phyloP scores from a whole-genome alignment of 92 coral and sea anemone species.

The Scolanthus callimorphus region DNA sequence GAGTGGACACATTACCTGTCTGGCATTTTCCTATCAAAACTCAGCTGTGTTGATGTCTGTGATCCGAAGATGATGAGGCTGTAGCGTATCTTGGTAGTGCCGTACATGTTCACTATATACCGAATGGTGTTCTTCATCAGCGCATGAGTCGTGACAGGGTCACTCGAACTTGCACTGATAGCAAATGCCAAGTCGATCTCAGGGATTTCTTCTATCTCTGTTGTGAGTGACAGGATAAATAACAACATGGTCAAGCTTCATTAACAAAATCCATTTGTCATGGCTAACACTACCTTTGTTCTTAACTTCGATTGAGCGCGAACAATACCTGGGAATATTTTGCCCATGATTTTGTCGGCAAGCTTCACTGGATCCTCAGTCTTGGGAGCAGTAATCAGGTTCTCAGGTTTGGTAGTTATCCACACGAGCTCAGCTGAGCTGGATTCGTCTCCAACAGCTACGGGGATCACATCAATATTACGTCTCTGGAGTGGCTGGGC shows the following conservation, averaged over 20 bases:
- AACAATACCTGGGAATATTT: slow-evolving; percentile 41
- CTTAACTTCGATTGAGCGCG: no score
- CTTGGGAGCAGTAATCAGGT: slow-evolving; percentile 28
- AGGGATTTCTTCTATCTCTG: slow-evolving; percentile 12
- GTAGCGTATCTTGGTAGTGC: slow-evolving; percentile 50
- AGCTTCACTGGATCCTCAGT: slow-evolving; percentile 28
- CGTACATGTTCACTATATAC: slow-evolving; percentile 58
- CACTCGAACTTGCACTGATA: slow-evolving; percentile 58
- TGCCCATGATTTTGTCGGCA: slow-evolving; percentile 42
- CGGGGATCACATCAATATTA: slow-evolving; percentile 68
- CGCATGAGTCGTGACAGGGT: slow-evolving; percentile 42
- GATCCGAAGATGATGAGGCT: slow-evolving; percentile 55
- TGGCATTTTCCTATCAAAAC: slow-evolving; percentile 38
- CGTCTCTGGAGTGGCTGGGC: slow-evolving; percentile 45
- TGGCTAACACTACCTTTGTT: no score
- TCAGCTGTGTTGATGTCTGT: slow-evolving; percentile 25
- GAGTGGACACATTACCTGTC: no score
- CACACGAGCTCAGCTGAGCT: slow-evolving; percentile 34
- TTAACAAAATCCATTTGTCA: no score
- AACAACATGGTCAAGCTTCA: no score
- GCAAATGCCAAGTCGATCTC: slow-evolving; percentile 72
- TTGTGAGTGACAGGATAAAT: no score
- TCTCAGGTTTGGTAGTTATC: slow-evolving; percentile 22
- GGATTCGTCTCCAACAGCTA: slow-evolving; percentile 63
- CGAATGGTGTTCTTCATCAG: slow-evolving; percentile 65